phyloP scores from a whole-genome alignment of 2,888 invertebrate genomes.

The Nudaria mundana region DNA sequence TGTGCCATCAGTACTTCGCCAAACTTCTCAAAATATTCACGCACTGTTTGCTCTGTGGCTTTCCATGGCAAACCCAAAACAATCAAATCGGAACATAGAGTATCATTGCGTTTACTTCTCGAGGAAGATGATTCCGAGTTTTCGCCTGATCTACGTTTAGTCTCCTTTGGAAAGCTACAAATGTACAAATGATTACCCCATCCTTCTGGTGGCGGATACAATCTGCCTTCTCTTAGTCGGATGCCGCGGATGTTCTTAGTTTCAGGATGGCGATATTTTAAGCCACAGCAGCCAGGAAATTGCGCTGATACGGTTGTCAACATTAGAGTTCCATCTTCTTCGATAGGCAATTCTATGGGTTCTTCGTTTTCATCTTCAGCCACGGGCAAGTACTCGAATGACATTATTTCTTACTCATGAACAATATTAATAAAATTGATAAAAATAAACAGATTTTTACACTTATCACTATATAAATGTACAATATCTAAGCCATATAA shows the following conservation, averaged over 20 bases:
- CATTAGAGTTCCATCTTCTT: conserved; percentile 96
- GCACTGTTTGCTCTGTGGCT: conserved; percentile 96
- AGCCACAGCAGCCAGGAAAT: conserved; percentile 97
- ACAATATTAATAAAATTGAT: conserved; percentile 64
- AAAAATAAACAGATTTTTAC: conserved; percentile 67
- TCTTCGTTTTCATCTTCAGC: conserved; percentile 99
- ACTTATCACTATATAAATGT: conserved; percentile 75
- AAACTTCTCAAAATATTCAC: conserved; percentile 98
- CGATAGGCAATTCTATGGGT: conserved; percentile 97
- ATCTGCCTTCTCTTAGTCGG: conserved; percentile 93
- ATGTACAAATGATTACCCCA: conserved; percentile 92
- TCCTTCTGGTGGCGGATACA: conserved; percentile 93
- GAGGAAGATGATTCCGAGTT: conserved; percentile 91
- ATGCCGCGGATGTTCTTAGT: conserved; percentile 94
- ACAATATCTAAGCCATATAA: conserved; percentile 72
- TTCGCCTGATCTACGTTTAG: conserved; percentile 97
- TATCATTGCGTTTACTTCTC: conserved; percentile 97
- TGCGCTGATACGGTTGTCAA: conserved; percentile 97
- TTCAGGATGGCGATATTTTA: conserved; percentile 97
- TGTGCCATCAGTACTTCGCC: conserved; percentile 99
- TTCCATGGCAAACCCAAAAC: conserved; percentile 99
- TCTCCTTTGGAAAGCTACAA: conserved; percentile 94
- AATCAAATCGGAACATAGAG: conserved; percentile 97
- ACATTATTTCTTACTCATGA: conserved; percentile 79
- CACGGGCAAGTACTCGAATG: conserved; percentile 90